Evolutionary conservation across 1,140 invertebrate species (phyloP).

Genomic region (Drosophila kanapiae): DNA sequence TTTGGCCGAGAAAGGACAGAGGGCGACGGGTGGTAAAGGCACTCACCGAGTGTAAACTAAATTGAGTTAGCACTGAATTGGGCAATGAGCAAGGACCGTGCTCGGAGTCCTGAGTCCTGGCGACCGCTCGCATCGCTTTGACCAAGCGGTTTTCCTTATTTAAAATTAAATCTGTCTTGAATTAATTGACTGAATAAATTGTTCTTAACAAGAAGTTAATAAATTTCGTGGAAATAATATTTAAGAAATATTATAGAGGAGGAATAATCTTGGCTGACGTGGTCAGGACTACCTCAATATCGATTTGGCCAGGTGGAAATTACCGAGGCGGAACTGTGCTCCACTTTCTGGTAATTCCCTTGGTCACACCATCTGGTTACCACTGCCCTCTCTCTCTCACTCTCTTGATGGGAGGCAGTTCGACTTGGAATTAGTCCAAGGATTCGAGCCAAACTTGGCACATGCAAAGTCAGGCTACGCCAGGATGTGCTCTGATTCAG

Average conservation of each 20-base stretch:
- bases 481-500: background rate
- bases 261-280: background rate
- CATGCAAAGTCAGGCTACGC: background rate
- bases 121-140: background rate
- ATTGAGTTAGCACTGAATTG: slow-evolving; percentile 66
- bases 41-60: slow-evolving; percentile 50
- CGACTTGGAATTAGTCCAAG: slow-evolving; percentile 8
- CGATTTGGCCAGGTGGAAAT: slow-evolving; percentile 6
- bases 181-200: slow-evolving; percentile 2
- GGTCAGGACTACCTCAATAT: background rate
- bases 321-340: slow-evolving; percentile 22
- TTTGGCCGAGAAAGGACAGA: background rate
- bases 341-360: slow-evolving; percentile 19
- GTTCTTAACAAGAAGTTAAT: background rate
- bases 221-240: background rate
- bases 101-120: background rate
- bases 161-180: slow-evolving; percentile 3
- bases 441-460: background rate
- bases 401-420: too few relatives aligned
- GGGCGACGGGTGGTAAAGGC: slow-evolving; percentile 10
- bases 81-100: slow-evolving; percentile 50
- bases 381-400: background rate
- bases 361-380: slow-evolving; percentile 24
- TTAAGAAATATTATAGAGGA: background rate
- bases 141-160: background rate